These are phyloP conservation scores for Brevimyrus niger DNA, from an alignment of 2,113 vertebrate genomes.

Conservation along the genomic window DNA sequence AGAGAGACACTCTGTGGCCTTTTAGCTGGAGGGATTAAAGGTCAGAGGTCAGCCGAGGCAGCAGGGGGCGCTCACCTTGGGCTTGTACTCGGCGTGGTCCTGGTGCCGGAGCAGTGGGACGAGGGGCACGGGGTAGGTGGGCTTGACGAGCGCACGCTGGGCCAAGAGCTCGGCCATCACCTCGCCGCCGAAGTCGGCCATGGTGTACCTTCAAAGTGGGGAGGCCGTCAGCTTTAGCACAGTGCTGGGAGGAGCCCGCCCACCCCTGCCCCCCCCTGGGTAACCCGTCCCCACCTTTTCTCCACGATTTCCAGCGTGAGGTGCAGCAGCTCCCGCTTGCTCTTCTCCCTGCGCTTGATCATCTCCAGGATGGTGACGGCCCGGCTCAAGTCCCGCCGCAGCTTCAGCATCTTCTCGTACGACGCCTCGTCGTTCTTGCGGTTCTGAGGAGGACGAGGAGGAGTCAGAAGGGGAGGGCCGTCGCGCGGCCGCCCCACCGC, in stretches of 20 bases:
- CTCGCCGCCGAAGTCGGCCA: slow-evolving; percentile 88
- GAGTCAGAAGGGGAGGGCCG: not conserved
- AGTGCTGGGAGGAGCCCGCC: no score
- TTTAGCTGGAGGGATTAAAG: not conserved
- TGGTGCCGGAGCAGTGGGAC: slow-evolving; percentile 86
- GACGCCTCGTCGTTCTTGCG: slow-evolving; percentile 98
- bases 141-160: slow-evolving; percentile 82
- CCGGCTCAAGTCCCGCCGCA: slow-evolving; percentile 89
- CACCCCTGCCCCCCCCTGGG: not conserved
- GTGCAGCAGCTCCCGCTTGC: slow-evolving; percentile 92
- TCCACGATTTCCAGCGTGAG: slow-evolving; percentile 98
- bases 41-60: not conserved
- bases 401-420: slow-evolving; percentile 98
- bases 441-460: slow-evolving; percentile 62
- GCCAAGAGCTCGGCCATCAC: slow-evolving; percentile 93
- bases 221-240: not conserved
- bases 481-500: no score
- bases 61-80: slow-evolving; percentile 63
- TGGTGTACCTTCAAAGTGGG: slow-evolving; percentile 65
- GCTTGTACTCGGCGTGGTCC: slow-evolving; percentile 85
- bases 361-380: slow-evolving; percentile 96
- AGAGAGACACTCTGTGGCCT: not conserved
- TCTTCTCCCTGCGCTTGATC: slow-evolving; percentile 96
- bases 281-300: slow-evolving; percentile 71
- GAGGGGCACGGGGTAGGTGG: slow-evolving; percentile 86